These are phyloP conservation scores for Pterocles orientalis DNA, from an alignment of 2,113 vertebrate species.

Conservation along the genomic window DNA sequence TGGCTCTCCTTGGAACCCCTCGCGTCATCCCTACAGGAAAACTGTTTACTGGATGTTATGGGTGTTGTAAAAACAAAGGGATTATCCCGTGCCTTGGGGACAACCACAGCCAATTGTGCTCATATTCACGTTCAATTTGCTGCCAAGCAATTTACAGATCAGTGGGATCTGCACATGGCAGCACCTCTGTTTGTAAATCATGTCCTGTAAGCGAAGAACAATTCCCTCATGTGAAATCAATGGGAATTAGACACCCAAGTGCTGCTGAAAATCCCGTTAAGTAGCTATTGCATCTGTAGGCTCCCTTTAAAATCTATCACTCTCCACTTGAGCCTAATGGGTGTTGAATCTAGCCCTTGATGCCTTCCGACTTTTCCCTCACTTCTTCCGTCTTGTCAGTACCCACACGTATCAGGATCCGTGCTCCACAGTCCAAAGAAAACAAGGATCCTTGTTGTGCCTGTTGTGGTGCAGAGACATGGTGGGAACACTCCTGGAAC, in stretches of 20 bases:
- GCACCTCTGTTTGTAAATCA: background rate
- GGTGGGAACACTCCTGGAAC: background rate
- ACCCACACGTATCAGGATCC: background rate
- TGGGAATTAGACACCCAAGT: background rate
- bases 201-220: background rate
- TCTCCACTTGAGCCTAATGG: background rate
- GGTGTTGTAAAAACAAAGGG: background rate
- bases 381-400: fast-evolving
- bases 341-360: background rate
- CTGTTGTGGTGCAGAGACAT: fast-evolving
- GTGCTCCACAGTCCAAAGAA: background rate
- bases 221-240: background rate
- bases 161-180: background rate
- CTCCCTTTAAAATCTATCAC: background rate
- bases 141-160: constrained; percentile 12
- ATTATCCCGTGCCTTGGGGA: background rate
- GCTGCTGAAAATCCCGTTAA: background rate
- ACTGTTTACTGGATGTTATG: background rate
- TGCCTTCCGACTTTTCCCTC: background rate
- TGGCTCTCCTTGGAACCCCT: background rate
- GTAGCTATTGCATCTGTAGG: background rate
- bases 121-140: background rate
- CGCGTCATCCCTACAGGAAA: background rate
- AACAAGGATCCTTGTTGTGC: fast-evolving
- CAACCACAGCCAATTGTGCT: background rate